A percentile compares a stretch with the other conserved stretches of the same genome.
Conservation (phyloP, 23 tunicate genomes). For the Aplidium turbinatum region DNA sequence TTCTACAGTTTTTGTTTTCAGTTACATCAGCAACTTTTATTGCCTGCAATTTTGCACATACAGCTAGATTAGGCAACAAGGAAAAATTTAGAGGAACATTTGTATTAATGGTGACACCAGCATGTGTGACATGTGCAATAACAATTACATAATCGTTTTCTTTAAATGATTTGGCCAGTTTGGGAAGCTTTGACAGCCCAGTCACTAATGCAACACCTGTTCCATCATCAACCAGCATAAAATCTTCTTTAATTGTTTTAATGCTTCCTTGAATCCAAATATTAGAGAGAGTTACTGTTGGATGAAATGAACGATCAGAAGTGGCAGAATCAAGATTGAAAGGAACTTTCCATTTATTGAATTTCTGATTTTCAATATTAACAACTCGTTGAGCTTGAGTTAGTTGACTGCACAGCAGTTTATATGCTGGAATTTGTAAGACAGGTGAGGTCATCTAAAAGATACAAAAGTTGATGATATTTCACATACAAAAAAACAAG, state of each 20-base stretch:
- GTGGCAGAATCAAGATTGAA: neutral
- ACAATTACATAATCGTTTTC: conserved; percentile 43
- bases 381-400: neutral
- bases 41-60: conserved; percentile 50
- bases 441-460: conserved; percentile 24
- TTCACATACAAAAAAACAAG: no score
- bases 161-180: neutral
- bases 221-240: conserved; percentile 44
- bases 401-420: conserved; percentile 34
- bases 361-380: neutral
- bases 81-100: neutral
- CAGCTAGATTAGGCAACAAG: neutral
- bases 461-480: no score
- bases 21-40: conserved; percentile 49
- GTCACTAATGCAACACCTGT: conserved; percentile 47
- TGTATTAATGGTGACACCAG: neutral
- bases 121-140: conserved; percentile 43
- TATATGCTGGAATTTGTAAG: conserved; percentile 47
- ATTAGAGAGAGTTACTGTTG: conserved; percentile 18
- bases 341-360: conserved; percentile 24
- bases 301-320: neutral
- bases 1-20: conserved; percentile 34
- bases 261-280: conserved; percentile 68
- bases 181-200: conserved; percentile 63
- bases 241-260: conserved; percentile 19